Conservation (phyloP, 2,113 vertebrate species). For the Bubo bubo region DNA sequence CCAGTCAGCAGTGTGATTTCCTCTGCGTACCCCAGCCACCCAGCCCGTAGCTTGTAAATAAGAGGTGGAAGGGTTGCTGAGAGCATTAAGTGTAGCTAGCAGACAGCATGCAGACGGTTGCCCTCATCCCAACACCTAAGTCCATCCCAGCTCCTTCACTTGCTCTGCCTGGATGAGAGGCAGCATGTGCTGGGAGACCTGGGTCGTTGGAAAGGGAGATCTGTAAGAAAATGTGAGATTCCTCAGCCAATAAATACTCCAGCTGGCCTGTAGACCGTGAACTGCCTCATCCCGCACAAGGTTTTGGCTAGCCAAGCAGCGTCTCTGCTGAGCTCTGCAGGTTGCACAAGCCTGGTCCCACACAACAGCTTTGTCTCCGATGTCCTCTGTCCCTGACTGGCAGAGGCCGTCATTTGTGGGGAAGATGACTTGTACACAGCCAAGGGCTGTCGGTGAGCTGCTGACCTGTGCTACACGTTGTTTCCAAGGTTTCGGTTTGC, state of each 20-base stretch:
- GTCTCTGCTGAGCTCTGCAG: neutral
- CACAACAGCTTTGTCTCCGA: neutral
- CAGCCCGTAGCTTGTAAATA: neutral
- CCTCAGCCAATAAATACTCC: neutral
- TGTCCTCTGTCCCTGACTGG: neutral
- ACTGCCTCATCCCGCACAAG: neutral
- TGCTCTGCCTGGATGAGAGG: neutral
- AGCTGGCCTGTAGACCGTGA: too few relatives aligned
- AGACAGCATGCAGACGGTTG: rapidly evolving
- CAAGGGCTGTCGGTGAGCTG: neutral
- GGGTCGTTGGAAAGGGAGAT: neutral
- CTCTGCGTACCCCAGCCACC: neutral
- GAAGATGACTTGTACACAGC: rapidly evolving
- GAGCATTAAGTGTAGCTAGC: neutral
- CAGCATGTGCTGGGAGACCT: neutral
- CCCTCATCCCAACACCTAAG: neutral
- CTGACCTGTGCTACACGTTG: neutral
- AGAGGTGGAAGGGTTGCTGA: neutral
- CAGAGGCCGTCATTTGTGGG: neutral
- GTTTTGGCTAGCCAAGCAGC: neutral
- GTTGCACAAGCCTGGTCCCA: neutral
- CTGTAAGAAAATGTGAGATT: neutral
- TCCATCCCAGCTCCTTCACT: neutral
- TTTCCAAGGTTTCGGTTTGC: neutral
- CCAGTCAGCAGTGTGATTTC: neutral